Percentiles rank a stretch among this genome's conserved stretches.
Evolutionary conservation across 2,113 vertebrate genomes (phyloP).

Genomic region (Quiscalus mexicanus): DNA sequence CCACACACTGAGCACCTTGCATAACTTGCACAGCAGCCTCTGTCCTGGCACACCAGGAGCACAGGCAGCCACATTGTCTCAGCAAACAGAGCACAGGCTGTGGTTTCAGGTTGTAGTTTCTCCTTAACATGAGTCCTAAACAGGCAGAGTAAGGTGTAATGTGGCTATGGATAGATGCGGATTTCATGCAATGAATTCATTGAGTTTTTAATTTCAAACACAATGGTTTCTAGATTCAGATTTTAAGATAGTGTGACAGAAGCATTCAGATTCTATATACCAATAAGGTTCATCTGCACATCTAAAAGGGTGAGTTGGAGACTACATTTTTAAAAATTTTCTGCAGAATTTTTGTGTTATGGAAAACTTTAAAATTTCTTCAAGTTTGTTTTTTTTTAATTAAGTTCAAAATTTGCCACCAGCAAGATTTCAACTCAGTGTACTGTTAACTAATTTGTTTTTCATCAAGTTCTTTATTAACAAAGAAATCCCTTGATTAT

Average conservation of each 20-base stretch:
- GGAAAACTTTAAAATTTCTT: background rate
- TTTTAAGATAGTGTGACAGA: background rate
- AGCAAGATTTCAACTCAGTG: slow-evolving; percentile 67
- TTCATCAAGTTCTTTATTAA: slow-evolving; percentile 78
- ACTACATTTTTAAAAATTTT: background rate
- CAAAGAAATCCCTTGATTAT: slow-evolving; percentile 74
- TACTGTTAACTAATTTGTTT: slow-evolving; percentile 76
- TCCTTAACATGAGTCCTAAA: background rate
- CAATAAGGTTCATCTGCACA: background rate
- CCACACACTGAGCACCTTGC: background rate
- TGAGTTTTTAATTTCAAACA: background rate
- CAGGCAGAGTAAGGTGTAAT: background rate
- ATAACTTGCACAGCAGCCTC: background rate
- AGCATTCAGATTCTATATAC: background rate
- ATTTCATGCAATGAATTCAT: background rate
- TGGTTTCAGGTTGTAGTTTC: background rate
- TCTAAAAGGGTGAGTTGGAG: background rate
- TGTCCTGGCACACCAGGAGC: background rate
- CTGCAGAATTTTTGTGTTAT: background rate
- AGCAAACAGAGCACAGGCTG: background rate
- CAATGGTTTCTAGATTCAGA: background rate
- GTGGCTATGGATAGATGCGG: background rate
- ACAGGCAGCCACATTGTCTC: background rate
- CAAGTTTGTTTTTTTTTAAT: background rate
- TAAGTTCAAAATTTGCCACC: slow-evolving; percentile 59